phyloP scores from a whole-genome alignment of 37 sponge, comb jelly and placozoan species.

The Geodia barretti region DNA sequence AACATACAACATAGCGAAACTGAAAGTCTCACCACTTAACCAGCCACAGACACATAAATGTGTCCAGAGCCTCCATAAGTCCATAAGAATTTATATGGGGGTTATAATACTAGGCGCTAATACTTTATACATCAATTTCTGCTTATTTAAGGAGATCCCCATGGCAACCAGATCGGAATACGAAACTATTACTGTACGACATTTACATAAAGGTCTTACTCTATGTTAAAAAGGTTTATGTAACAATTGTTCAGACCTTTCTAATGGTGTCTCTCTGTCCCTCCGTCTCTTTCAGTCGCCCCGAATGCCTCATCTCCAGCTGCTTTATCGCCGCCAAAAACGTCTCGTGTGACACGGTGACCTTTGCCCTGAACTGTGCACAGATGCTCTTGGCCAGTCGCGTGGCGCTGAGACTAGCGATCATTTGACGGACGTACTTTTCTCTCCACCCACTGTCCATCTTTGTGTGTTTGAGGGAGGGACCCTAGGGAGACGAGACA shows the following conservation, averaged over 20 bases:
- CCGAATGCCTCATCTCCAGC: slow-evolving; percentile 79
- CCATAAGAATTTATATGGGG: too few relatives aligned
- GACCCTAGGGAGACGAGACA: slow-evolving; percentile 15
- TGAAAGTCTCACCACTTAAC: too few relatives aligned
- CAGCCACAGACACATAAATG: too few relatives aligned
- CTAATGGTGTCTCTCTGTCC: slow-evolving; percentile 73
- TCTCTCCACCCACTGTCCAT: slow-evolving; percentile 78
- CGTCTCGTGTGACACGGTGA: slow-evolving; percentile 80
- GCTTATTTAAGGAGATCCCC: too few relatives aligned
- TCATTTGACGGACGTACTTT: slow-evolving; percentile 69
- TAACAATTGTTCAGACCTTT: slow-evolving; percentile 49
- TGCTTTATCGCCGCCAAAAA: slow-evolving; percentile 78
- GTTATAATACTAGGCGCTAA: too few relatives aligned
- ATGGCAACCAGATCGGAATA: too few relatives aligned
- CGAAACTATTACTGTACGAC: neutral
- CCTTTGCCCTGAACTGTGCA: slow-evolving; percentile 75
- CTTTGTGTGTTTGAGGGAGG: slow-evolving; percentile 51
- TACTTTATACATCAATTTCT: too few relatives aligned
- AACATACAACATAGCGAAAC: too few relatives aligned
- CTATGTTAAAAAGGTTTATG: neutral
- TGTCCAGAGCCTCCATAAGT: too few relatives aligned
- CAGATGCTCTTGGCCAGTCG: slow-evolving; percentile 86
- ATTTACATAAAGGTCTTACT: neutral
- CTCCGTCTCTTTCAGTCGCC: slow-evolving; percentile 81
- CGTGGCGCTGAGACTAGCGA: slow-evolving; percentile 68